Base-by-base conservation (phyloP, 1,140 invertebrate species). In the Formica exsecta region DNA sequence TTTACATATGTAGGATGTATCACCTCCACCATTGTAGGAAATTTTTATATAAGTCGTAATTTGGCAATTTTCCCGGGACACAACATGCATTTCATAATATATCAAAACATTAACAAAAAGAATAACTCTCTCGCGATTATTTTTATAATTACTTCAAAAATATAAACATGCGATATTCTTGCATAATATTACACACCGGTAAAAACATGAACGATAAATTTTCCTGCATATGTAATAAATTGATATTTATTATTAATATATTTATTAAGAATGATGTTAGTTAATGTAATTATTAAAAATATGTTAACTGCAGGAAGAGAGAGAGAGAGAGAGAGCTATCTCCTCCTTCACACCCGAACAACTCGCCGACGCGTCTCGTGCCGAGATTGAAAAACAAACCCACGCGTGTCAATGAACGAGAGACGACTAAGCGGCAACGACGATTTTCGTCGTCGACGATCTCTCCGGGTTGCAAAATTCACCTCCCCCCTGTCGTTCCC, bases 401-500 rank as follows among this genome's bases (percentile, higher is more conserved):
- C 64, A 59, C 86, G 65, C 80, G 64, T 54, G 64, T 73, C 76
- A 64, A 41, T 75, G 86, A 54, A 80, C 86, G 77, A 41, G 29
- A 77, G 68, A 13, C 81, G 88, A 88, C 88, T 90, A 88, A 87
- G 76, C 75, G 61, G 13, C 36, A 25, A 22, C 86, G 25, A 22
- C 22, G 57, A 87, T 86, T 85, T 89, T 88, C 75, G 59, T 85
- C 54, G 75, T 25, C 74, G 44, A 75, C 74, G 74, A 89, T 85
- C 86, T 70, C 38, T 68, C 81, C 38, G 59, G 76, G 85, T 89
- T 84, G 86, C 90, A 89, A 91, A 90, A 91, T 85, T 91, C 92
- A 85, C 79, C 90, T 88, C 74, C 64, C 80, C 61, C 70, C 59
- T 76, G 65, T 85, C 73, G 70, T 62, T 76, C 88, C 86, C 81